These are phyloP conservation scores for Leucophenga maculata DNA, from an alignment of 2,888 invertebrate species.

Conservation along the genomic window DNA sequence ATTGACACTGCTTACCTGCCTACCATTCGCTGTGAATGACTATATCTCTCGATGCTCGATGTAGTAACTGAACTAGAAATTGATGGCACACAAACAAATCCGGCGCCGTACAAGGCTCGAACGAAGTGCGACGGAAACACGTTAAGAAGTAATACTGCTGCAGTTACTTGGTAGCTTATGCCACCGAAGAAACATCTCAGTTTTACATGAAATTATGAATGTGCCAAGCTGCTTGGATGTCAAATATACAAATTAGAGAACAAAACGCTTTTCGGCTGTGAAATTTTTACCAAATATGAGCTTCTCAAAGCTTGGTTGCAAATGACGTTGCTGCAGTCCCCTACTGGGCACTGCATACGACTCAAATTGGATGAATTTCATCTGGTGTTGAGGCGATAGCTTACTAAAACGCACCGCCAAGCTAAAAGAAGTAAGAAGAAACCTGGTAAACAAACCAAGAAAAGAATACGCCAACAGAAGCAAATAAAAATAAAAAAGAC, in stretches of 20 bases:
- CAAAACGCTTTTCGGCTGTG: slow-evolving; percentile 67
- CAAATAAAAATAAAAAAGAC: slow-evolving; percentile 1
- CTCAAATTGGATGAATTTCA: slow-evolving; percentile 50
- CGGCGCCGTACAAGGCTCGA: slow-evolving; percentile 37
- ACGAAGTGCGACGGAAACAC: background rate
- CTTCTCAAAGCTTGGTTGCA: slow-evolving; percentile 63
- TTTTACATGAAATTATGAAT: slow-evolving; percentile 47
- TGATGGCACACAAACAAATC: background rate
- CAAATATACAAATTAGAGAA: slow-evolving; percentile 62
- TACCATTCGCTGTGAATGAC: too few relatives aligned
- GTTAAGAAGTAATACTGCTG: slow-evolving; percentile 37
- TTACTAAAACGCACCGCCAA: too few relatives aligned
- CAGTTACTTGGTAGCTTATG: slow-evolving; percentile 54
- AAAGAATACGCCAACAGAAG: background rate
- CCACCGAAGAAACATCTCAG: slow-evolving; percentile 18
- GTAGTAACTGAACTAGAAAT: slow-evolving; percentile 7
- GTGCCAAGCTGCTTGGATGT: slow-evolving; percentile 39
- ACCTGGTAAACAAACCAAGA: background rate
- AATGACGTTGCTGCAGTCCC: slow-evolving; percentile 47
- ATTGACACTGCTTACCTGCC: too few relatives aligned
- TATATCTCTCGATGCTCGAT: too few relatives aligned
- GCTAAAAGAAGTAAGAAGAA: background rate
- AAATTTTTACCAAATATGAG: slow-evolving; percentile 63
- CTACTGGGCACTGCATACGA: slow-evolving; percentile 50
- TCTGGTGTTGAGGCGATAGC: slow-evolving; percentile 39